phyloP scores from a whole-genome alignment of 2,797 vertebrate genomes.

The Phaenicophaeus curvirostris region DNA sequence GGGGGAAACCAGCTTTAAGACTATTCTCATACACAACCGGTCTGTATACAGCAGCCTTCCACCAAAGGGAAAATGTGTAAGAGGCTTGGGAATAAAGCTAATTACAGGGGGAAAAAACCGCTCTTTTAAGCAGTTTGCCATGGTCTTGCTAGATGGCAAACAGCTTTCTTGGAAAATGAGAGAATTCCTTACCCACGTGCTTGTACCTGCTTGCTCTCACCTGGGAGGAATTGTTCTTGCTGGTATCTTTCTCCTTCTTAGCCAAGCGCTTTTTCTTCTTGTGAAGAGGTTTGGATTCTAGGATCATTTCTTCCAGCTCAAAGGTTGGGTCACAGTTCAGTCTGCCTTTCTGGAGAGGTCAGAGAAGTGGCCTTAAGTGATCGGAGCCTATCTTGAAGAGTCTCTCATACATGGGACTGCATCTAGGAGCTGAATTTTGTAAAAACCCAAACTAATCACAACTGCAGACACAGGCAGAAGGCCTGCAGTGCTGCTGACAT shows the following conservation, averaged over 20 bases:
- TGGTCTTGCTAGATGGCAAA: not conserved
- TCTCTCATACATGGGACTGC: not conserved
- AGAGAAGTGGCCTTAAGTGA: not conserved
- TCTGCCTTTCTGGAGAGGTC: slow-evolving; percentile 84
- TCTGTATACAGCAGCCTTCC: not conserved
- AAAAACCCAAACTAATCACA: not conserved
- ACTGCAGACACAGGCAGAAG: not conserved
- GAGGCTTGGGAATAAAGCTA: not conserved
- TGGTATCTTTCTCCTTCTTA: slow-evolving; percentile 86
- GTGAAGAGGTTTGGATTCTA: slow-evolving; percentile 96
- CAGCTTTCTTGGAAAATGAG: not conserved
- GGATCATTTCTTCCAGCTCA: slow-evolving; percentile 98
- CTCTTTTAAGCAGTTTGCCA: not conserved
- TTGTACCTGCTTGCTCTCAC: slow-evolving; percentile 70
- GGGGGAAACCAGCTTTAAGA: not conserved
- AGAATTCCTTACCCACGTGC: no score
- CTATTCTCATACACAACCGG: not conserved
- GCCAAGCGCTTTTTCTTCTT: slow-evolving; percentile 98
- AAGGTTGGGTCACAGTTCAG: slow-evolving; percentile 96
- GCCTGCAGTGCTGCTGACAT: not conserved
- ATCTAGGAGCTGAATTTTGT: not conserved
- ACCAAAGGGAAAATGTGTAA: not conserved
- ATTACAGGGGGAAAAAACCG: not conserved
- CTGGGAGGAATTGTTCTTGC: slow-evolving; percentile 86
- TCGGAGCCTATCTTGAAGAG: not conserved